Evolutionary conservation across 2,888 invertebrate species (phyloP).

Genomic region (Graphium colonna): DNA sequence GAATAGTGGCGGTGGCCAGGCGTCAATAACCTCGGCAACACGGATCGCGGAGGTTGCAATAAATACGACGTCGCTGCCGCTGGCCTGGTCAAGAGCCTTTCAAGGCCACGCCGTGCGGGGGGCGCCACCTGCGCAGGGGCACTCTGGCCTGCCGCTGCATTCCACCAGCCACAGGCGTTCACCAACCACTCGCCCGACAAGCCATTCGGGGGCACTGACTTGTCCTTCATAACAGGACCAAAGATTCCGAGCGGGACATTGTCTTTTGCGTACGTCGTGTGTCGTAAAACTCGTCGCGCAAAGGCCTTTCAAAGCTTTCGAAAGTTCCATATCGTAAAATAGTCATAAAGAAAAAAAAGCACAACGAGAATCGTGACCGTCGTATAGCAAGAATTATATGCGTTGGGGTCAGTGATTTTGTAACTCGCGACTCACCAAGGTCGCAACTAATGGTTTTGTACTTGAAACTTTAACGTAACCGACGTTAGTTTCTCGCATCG

Average conservation of each 20-base stretch:
- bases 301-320: too few species aligned
- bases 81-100: constrained; percentile 80
- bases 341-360: too few species aligned
- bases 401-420: constrained; percentile 56
- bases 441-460: constrained; percentile 62
- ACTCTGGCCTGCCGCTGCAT: constrained; percentile 64
- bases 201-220: constrained; percentile 13
- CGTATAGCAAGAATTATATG: constrained; percentile 60
- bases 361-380: constrained; percentile 57
- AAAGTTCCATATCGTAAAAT: too few species aligned
- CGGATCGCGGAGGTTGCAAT: constrained; percentile 78
- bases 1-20: constrained; percentile 54
- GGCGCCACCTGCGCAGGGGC: constrained; percentile 64
- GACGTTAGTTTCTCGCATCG: constrained; percentile 34
- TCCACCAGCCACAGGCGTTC: constrained; percentile 50
- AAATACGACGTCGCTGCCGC: constrained; percentile 73
- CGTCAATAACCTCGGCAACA: constrained; percentile 78
- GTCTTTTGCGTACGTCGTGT: constrained; percentile 13
- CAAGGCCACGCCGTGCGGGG: constrained; percentile 78
- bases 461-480: constrained; percentile 53
- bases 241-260: constrained; percentile 17
- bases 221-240: constrained; percentile 13
- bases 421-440: constrained; percentile 64
- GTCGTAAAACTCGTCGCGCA: too few species aligned
- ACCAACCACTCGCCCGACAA: constrained; percentile 27